Conservation (phyloP, 37 sponge, comb jelly and placozoan species). For the Mnemiopsis leidyi region DNA sequence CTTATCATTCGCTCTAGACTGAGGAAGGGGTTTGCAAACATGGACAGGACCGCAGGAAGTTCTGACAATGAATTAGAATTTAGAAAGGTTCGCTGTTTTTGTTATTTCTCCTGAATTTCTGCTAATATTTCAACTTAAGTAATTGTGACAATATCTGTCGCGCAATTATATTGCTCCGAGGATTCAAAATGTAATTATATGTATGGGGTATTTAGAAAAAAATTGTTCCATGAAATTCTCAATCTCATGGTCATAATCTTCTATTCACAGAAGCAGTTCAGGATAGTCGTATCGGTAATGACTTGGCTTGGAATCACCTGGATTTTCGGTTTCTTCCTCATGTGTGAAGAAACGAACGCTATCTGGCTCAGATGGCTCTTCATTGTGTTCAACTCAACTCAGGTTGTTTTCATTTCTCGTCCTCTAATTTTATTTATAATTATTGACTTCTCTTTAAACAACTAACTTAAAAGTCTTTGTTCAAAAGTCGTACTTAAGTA, state of each 20-base stretch:
- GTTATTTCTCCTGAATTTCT: too few relatives aligned
- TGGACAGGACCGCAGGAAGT: conserved; percentile 5
- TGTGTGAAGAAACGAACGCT: not conserved
- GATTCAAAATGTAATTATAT: too few relatives aligned
- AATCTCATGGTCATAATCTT: too few relatives aligned
- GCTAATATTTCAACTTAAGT: too few relatives aligned
- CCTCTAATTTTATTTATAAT: not conserved
- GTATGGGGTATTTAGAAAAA: too few relatives aligned
- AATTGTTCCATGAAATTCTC: too few relatives aligned
- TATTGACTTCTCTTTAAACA: too few relatives aligned
- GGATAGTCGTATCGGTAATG: conserved; percentile 16
- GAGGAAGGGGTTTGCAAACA: not conserved
- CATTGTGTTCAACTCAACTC: conserved; percentile 56
- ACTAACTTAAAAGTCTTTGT: too few relatives aligned
- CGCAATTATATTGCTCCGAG: too few relatives aligned
- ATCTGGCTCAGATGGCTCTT: conserved; percentile 54
- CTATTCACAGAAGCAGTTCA: conserved; percentile 38
- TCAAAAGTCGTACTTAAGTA: too few relatives aligned
- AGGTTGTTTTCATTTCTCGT: not conserved
- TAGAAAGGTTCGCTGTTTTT: not conserved
- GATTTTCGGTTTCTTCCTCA: conserved; percentile 55
- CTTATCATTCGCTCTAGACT: not conserved
- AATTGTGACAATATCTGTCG: too few relatives aligned
- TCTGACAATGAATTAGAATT: too few relatives aligned
- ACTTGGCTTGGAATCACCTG: conserved; percentile 19